Evolutionary conservation across 2,113 vertebrate species (phyloP).

Genomic region (Ailuropoda melanoleuca): DNA sequence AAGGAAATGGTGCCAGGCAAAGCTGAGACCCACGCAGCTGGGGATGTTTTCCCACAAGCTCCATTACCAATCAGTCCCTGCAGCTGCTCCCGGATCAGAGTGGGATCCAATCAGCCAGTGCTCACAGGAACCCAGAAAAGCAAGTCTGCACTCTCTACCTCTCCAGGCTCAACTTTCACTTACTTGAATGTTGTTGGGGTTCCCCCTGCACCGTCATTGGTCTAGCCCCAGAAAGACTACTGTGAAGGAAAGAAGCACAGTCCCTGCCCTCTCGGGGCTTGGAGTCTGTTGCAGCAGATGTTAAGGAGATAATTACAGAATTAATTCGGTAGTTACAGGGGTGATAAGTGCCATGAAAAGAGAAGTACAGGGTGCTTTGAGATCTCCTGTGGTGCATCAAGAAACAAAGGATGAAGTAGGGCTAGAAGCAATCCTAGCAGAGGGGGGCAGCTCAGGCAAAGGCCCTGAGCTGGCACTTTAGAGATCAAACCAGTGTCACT

Average conservation of each 20-base stretch:
- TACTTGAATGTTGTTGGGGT: accelerated
- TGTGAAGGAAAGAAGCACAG: too few relatives aligned
- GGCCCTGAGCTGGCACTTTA: not conserved
- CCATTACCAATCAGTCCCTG: not conserved
- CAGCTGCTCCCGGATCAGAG: not conserved
- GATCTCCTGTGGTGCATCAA: too few relatives aligned
- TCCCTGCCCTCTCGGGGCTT: not conserved
- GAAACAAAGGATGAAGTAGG: not conserved
- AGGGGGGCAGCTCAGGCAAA: not conserved
- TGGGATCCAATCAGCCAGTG: not conserved
- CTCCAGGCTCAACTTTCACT: not conserved
- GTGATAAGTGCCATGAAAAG: not conserved
- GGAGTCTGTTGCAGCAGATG: not conserved
- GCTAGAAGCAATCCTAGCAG: not conserved
- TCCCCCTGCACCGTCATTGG: accelerated
- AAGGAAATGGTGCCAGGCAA: accelerated
- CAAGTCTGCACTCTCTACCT: not conserved
- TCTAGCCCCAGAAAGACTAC: not conserved
- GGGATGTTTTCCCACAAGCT: not conserved
- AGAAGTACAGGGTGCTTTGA: not conserved
- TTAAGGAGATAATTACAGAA: not conserved
- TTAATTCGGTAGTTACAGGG: not conserved
- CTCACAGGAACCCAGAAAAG: not conserved
- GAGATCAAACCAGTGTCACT: not conserved
- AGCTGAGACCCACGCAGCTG: not conserved